Evolutionary conservation across 2,113 vertebrate species (phyloP).

Genomic region (Stictonetta naevosa): DNA sequence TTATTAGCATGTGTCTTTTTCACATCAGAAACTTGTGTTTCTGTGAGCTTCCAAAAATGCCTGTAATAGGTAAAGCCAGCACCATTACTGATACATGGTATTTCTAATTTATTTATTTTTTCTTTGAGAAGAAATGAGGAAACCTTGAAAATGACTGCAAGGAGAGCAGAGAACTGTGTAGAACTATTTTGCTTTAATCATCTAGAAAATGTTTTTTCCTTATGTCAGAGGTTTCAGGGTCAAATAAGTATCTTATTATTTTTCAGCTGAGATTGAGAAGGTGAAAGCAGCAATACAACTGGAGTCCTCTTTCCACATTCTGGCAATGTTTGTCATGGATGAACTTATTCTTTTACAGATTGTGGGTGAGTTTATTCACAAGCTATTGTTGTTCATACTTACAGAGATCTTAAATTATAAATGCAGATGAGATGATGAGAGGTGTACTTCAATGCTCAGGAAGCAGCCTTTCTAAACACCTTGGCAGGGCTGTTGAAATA

Average conservation of each 20-base stretch:
- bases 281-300: not conserved
- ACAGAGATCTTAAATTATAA: constrained; percentile 5
- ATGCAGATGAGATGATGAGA: not conserved
- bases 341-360: not conserved
- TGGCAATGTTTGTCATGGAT: not conserved
- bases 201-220: not conserved
- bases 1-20: not conserved
- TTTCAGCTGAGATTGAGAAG: constrained; percentile 3
- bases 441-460: not conserved
- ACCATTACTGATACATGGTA: not conserved
- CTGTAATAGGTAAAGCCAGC: not conserved
- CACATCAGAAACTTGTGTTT: not conserved
- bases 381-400: not conserved
- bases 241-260: not conserved
- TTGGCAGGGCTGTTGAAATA: not conserved
- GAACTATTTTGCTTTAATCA: not conserved
- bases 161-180: not conserved
- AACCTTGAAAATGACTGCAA: not conserved
- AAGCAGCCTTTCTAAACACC: not conserved
- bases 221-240: constrained; percentile 12
- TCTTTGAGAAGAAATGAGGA: not conserved
- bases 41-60: not conserved
- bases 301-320: not conserved
- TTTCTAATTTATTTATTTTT: not conserved
- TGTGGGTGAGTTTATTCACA: not conserved